Evolutionary conservation across 2,888 invertebrate species (phyloP).

Genomic region (Abscondita cerata): DNA sequence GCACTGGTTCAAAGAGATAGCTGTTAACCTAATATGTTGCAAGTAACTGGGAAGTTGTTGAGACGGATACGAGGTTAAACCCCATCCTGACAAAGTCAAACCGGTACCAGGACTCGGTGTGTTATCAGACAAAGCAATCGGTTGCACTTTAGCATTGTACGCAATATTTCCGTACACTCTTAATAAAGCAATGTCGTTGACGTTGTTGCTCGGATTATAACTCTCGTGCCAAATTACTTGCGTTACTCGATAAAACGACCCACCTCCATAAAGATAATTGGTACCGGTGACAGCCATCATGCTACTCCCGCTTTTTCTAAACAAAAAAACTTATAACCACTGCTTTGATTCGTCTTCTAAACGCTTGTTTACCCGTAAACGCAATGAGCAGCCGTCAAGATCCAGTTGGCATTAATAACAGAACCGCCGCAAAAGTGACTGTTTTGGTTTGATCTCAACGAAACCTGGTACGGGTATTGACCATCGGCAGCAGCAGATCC

Average conservation of each 20-base stretch:
- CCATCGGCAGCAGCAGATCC: slow-evolving; percentile 8
- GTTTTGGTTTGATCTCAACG: not conserved
- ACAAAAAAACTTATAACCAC: no score
- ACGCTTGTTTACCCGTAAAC: slow-evolving; percentile 7
- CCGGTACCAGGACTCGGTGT: slow-evolving; percentile 12
- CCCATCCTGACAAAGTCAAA: slow-evolving; percentile 36
- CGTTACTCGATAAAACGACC: slow-evolving; percentile 56
- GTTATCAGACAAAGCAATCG: not conserved
- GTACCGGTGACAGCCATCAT: slow-evolving; percentile 60
- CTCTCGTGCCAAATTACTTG: slow-evolving; percentile 58
- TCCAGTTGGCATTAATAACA: not conserved
- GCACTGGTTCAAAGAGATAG: slow-evolving; percentile 62
- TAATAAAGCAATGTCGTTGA: slow-evolving; percentile 40
- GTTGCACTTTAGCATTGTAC: slow-evolving; percentile 2
- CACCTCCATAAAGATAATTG: slow-evolving; percentile 58
- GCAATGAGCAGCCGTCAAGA: slow-evolving; percentile 11
- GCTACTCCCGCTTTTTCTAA: not conserved
- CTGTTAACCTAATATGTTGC: slow-evolving; percentile 62
- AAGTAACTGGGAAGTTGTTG: slow-evolving; percentile 63
- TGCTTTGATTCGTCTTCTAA: no score
- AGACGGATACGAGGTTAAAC: slow-evolving; percentile 59
- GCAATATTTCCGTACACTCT: slow-evolving; percentile 20
- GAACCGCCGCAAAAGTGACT: slow-evolving; percentile 14
- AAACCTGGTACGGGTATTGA: slow-evolving; percentile 5
- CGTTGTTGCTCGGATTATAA: slow-evolving; percentile 51